These are phyloP conservation scores for Ennomos fuscantarius DNA, from an alignment of 2,888 invertebrate species.

Conservation along the genomic window DNA sequence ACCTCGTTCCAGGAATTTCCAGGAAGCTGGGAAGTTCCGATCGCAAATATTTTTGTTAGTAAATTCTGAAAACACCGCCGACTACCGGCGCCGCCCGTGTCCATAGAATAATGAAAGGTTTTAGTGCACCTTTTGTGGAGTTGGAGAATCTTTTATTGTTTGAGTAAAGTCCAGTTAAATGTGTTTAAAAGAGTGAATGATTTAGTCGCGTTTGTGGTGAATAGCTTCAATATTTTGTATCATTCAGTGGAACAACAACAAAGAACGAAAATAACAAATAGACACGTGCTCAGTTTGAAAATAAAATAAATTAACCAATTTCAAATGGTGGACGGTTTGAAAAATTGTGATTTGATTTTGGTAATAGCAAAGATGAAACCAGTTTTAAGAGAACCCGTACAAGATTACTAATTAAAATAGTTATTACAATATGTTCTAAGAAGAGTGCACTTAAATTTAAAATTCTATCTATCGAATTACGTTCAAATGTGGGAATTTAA, in stretches of 20 bases:
- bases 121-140: conserved; percentile 42
- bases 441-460: conserved; percentile 1
- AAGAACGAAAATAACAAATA: neutral
- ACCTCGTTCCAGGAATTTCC: conserved; percentile 60
- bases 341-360: too few species aligned
- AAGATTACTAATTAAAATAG: too few species aligned
- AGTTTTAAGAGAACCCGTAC: too few species aligned
- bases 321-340: too few species aligned
- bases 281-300: too few species aligned
- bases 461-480: conserved; percentile 10
- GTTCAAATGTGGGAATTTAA: conserved; percentile 20
- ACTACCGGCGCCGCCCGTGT: conserved; percentile 40
- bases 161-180: conserved; percentile 30
- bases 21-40: conserved; percentile 54
- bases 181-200: conserved; percentile 16
- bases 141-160: conserved; percentile 25
- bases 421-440: neutral
- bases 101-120: conserved; percentile 46
- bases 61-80: conserved; percentile 44
- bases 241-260: neutral
- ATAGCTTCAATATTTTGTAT: conserved; percentile 3
- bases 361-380: too few species aligned
- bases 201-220: neutral
- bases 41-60: conserved; percentile 63
- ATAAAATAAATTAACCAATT: too few species aligned